These are phyloP conservation scores for Drosophila ficusphila DNA, from an alignment of 1,140 invertebrate genomes.

Conservation along the genomic window DNA sequence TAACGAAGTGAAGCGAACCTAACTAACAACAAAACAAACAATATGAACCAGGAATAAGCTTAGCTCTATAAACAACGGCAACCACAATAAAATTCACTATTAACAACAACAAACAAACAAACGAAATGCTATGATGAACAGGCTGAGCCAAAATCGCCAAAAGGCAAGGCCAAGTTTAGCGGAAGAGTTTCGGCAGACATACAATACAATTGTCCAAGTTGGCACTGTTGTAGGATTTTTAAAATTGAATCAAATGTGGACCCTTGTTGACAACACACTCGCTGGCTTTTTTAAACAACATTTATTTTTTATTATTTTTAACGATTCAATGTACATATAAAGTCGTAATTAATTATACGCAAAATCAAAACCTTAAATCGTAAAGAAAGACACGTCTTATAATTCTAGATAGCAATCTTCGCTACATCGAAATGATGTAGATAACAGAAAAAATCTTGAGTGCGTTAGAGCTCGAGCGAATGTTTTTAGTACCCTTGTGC, in stretches of 20 bases:
- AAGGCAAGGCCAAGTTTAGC: conserved; percentile 1
- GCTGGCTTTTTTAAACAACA: conserved; percentile 26
- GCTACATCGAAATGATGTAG: background rate
- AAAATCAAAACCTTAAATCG: conserved; percentile 29
- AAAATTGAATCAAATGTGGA: conserved; percentile 18
- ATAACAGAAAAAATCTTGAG: no score
- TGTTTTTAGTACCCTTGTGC: no score
- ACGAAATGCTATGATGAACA: conserved; percentile 12
- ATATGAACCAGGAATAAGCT: conserved; percentile 58
- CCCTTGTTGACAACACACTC: conserved; percentile 40
- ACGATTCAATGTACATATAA: conserved; percentile 64
- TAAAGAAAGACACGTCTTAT: conserved; percentile 13
- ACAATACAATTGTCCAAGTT: background rate
- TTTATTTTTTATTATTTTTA: conserved; percentile 54
- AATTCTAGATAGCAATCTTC: background rate
- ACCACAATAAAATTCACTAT: conserved; percentile 46
- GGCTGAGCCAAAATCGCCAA: conserved; percentile 6
- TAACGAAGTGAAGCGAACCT: conserved; percentile 24
- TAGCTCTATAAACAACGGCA: conserved; percentile 55
- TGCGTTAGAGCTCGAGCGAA: no score
- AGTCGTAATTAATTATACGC: conserved; percentile 59
- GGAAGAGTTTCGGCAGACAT: background rate
- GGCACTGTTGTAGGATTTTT: conserved; percentile 9
- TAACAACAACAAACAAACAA: conserved; percentile 37
- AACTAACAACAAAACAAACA: conserved; percentile 37